Evolutionary conservation across 1,140 invertebrate species (phyloP), one percentile per base, ranked within the genome.

Genomic region (Leptinotarsa lineolata): DNA sequence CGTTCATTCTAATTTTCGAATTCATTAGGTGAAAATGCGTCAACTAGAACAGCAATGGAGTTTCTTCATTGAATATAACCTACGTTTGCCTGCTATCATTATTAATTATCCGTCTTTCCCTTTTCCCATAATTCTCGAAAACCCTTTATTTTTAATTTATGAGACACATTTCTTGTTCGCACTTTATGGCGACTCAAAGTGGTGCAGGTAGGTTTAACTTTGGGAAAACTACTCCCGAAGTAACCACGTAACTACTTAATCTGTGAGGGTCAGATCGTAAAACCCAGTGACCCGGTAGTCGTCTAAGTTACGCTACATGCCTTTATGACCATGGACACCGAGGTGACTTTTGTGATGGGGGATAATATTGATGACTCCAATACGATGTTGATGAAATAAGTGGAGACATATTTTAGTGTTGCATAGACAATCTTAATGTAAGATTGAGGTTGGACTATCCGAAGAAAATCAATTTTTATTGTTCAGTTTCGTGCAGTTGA

Each of bases 241-340:
- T 77, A 80, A 81, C 80, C 81, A 79, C 82, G 79, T 80, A 81
- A 83, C 80, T 80, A 78, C 80, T 82, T 82, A 83, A 83, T 83
- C 81, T 81, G 76, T 72, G 72, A 81, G 78, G 82, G 82, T 82
- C 79, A 80, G 78, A 81, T 80, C 81, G 78, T 83, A 83, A 83
- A 83, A 77, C 76, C 73, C 15, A 18, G 22, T 24, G 64, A 21
- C 30, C 54, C 48, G 39, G 16, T 15, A 54, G 16, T 18, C 48
- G 48, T 4, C 48, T 66, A 66, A 66, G 48, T 54, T 54, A 18
- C n/a, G 48, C 48, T 54, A 15, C 48, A 54, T 54, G 48, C n/a
- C 48, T 54, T 54, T 54, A 54, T 54, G 48, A 54, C 48, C 48
- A 54, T n/a, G 48, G 48, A 54, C 6, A 54, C 48, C 48, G 16